A percentile compares a stretch with the other conserved stretches of the same genome.
These are phyloP conservation scores for Didymodactylos carnosus DNA, from an alignment of 2,888 invertebrate species.

Conservation along the genomic window DNA sequence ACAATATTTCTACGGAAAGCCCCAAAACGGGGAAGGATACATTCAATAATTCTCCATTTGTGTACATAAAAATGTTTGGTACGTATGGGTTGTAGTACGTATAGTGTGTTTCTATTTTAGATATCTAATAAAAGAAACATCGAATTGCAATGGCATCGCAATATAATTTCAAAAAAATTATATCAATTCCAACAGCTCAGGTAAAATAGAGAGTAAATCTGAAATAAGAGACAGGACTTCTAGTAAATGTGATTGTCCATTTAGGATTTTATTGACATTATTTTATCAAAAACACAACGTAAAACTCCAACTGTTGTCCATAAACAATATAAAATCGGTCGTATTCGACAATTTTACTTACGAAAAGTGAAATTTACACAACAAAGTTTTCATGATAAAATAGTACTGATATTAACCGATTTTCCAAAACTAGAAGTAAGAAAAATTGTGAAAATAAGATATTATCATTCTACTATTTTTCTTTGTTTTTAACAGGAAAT, in stretches of 20 bases:
- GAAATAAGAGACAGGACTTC: too few species aligned
- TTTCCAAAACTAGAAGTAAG: constrained; percentile 73
- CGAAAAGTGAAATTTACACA: constrained; percentile 91
- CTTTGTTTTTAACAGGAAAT: constrained; percentile 47
- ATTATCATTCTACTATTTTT: too few species aligned
- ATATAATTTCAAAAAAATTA: constrained; percentile 14
- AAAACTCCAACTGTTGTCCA: constrained; percentile 97
- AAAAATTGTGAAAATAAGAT: too few species aligned
- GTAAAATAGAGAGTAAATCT: too few species aligned
- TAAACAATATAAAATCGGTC: constrained; percentile 82
- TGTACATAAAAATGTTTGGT: too few species aligned
- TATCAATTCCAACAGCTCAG: constrained; percentile 6
- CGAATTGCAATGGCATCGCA: constrained; percentile 9
- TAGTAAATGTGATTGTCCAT: too few species aligned
- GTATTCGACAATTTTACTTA: constrained; percentile 87
- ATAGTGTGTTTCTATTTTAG: too few species aligned
- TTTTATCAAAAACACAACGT: constrained; percentile 89
- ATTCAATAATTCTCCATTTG: too few species aligned
- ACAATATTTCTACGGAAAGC: too few species aligned
- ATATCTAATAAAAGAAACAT: too few species aligned
- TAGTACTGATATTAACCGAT: constrained; percentile 80
- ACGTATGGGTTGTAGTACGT: too few species aligned
- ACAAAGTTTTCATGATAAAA: constrained; percentile 84
- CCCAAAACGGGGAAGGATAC: too few species aligned
- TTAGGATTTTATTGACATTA: constrained; percentile 85